These are phyloP conservation scores for Phocides pigmalion DNA, from an alignment of 1,140 invertebrate species.

Conservation along the genomic window DNA sequence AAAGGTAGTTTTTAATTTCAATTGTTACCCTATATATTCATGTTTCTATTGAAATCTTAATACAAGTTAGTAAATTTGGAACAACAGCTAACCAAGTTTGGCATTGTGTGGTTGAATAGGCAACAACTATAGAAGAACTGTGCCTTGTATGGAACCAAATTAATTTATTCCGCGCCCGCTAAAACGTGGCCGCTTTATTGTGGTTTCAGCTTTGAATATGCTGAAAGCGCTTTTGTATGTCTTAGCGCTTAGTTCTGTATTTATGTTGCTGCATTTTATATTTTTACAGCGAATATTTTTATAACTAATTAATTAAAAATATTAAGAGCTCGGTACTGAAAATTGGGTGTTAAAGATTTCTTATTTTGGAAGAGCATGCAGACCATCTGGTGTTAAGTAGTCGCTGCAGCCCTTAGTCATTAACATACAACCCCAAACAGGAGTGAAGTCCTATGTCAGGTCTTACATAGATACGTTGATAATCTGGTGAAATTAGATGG, in stretches of 20 bases:
- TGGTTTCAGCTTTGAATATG: conserved; percentile 2
- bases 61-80: not conserved
- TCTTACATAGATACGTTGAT: too few relatives aligned
- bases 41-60: not conserved
- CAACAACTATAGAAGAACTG: not conserved
- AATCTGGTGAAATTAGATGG: too few relatives aligned
- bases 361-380: too few relatives aligned
- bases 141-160: not conserved
- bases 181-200: conserved; percentile 7
- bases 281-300: too few relatives aligned
- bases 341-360: too few relatives aligned
- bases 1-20: not conserved
- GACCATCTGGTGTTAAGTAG: too few relatives aligned
- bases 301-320: too few relatives aligned
- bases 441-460: too few relatives aligned
- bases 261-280: not conserved
- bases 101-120: not conserved
- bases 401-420: too few relatives aligned
- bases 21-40: not conserved
- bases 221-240: conserved; percentile 2
- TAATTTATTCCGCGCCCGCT: not conserved
- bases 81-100: not conserved
- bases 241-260: not conserved
- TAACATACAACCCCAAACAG: too few relatives aligned
- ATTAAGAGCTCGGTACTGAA: too few relatives aligned